These are phyloP conservation scores for Brachionus rotundiformis DNA, from an alignment of 1,140 invertebrate genomes.

Conservation along the genomic window DNA sequence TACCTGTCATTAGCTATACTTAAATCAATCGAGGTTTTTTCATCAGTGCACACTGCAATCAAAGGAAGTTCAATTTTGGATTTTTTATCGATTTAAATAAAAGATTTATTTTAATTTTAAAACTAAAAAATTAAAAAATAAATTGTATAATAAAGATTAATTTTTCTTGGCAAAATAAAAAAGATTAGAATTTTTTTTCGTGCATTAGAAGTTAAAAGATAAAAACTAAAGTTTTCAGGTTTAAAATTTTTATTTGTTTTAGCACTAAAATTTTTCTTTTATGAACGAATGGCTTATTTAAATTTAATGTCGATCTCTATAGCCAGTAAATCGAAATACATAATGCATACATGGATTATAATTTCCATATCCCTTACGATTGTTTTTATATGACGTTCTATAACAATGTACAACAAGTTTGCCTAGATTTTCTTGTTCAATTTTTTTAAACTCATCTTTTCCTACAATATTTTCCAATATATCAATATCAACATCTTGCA, in stretches of 20 bases:
- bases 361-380: slow-evolving; percentile 8
- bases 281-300: not conserved
- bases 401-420: slow-evolving; percentile 24
- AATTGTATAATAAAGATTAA: not conserved
- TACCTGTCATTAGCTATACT: slow-evolving; percentile 31
- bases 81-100: not conserved
- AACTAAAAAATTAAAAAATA: too few relatives aligned
- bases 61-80: slow-evolving; percentile 18
- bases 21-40: slow-evolving; percentile 1
- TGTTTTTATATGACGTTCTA: not conserved
- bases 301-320: slow-evolving; percentile 39
- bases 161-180: not conserved
- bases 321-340: slow-evolving; percentile 12
- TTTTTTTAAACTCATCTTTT: not conserved
- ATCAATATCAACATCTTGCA: slow-evolving; percentile 4
- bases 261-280: not conserved
- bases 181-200: not conserved
- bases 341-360: slow-evolving; percentile 34
- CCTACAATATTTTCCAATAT: not conserved
- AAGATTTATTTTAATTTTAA: too few relatives aligned
- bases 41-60: not conserved
- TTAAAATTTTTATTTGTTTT: not conserved
- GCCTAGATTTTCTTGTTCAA: slow-evolving; percentile 27
- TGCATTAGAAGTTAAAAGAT: not conserved
- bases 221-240: not conserved